Conservation (phyloP, 2,113 vertebrate species). For the Eclectus roratus region DNA sequence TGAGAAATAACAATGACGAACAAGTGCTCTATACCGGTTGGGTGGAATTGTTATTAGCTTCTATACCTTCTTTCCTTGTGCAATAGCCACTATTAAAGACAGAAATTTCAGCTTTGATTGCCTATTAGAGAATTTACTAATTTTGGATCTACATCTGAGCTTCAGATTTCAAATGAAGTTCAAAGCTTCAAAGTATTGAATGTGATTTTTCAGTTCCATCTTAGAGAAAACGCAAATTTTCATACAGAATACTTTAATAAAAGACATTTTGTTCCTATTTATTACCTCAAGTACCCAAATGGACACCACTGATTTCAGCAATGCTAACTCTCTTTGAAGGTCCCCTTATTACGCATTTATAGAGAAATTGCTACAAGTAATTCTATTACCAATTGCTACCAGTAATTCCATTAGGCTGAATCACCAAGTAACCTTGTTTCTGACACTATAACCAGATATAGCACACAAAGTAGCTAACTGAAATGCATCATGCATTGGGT, state of each 20-base stretch:
- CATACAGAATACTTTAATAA: not conserved
- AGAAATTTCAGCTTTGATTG: not conserved
- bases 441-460: not conserved
- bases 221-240: not conserved
- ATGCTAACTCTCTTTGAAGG: not conserved
- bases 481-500: not conserved
- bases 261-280: not conserved
- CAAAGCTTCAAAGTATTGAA: not conserved
- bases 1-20: not conserved
- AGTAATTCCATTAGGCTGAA: slow-evolving; percentile 21
- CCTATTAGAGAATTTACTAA: not conserved
- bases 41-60: not conserved
- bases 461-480: not conserved
- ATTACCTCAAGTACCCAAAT: not conserved
- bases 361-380: not conserved
- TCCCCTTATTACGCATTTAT: not conserved
- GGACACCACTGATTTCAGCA: not conserved
- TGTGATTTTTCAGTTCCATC: not conserved
- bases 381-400: not conserved
- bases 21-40: not conserved
- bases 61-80: not conserved
- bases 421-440: not conserved
- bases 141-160: not conserved
- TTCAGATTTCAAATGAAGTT: not conserved
- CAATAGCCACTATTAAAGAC: not conserved